phyloP scores from a whole-genome alignment of 1,140 invertebrate species.

The Rhopalosiphum maidis region DNA sequence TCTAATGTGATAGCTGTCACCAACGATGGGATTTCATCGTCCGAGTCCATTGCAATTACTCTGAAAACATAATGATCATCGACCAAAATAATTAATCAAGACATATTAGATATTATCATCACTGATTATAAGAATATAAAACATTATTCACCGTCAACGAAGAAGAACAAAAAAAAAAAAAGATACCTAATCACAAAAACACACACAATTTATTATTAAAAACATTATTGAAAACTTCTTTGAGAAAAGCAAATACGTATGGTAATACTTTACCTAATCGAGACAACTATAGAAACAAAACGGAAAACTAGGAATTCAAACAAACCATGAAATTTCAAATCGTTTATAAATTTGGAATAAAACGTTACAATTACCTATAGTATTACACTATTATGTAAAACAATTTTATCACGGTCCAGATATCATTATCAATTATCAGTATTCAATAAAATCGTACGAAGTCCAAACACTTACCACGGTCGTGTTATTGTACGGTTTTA shows the following conservation, averaged over 20 bases:
- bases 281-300: neutral
- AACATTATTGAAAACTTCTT: neutral
- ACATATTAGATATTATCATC: neutral
- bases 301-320: neutral
- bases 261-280: neutral
- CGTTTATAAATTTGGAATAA: neutral
- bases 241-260: neutral
- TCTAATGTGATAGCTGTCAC: constrained; percentile 61
- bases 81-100: neutral
- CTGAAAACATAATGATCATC: neutral
- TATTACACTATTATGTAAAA: too few relatives aligned
- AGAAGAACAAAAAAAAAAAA: neutral
- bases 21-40: constrained; percentile 65
- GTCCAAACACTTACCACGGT: too few relatives aligned
- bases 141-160: too few relatives aligned
- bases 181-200: neutral
- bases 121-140: neutral
- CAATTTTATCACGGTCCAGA: too few relatives aligned
- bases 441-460: too few relatives aligned
- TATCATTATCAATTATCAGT: too few relatives aligned
- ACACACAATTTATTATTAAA: neutral
- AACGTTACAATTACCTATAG: neutral
- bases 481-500: too few relatives aligned
- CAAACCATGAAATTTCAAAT: neutral
- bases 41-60: constrained; percentile 61